Conservation (phyloP, 2,797 vertebrate genomes). For the Phoxinus dragarum region DNA sequence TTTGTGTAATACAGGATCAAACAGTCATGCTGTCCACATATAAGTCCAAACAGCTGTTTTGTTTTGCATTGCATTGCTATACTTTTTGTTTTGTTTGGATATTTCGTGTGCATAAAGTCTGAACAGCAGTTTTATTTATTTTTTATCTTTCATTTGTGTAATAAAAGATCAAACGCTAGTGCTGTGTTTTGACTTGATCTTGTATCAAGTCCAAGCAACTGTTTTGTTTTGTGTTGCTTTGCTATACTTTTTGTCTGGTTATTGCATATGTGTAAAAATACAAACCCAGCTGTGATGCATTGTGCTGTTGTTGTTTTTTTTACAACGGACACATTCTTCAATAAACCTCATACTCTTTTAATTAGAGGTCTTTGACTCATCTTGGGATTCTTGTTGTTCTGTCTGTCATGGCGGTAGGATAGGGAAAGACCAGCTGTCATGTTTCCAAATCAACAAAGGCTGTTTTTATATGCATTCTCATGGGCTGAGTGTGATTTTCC, state of each 20-base stretch:
- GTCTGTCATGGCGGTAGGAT: conserved; percentile 7
- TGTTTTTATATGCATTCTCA: conserved; percentile 28
- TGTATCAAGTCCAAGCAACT: not conserved
- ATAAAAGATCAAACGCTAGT: not conserved
- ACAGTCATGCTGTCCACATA: not conserved
- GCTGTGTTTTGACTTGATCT: not conserved
- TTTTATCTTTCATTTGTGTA: not conserved
- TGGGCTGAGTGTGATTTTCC: conserved; percentile 24
- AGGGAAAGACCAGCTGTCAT: conserved; percentile 35
- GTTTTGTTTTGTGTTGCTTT: conserved; percentile 12
- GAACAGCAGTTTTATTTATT: not conserved
- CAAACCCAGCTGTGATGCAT: conserved; percentile 6
- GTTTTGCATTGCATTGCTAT: not conserved
- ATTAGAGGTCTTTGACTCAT: conserved; percentile 21
- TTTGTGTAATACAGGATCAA: not conserved
- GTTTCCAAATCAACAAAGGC: conserved; percentile 46
- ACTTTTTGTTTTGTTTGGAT: not conserved
- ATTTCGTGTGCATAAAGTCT: not conserved
- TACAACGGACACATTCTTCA: not conserved
- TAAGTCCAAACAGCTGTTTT: not conserved
- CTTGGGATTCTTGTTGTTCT: conserved; percentile 41
- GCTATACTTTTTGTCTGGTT: not conserved
- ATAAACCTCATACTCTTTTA: conserved; percentile 15
- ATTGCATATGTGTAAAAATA: not conserved
- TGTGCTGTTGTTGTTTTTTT: not conserved